Evolutionary conservation across 35 echinoderm and acorn worm species (phyloP).

Genomic region (Lytechinus variegatus): DNA sequence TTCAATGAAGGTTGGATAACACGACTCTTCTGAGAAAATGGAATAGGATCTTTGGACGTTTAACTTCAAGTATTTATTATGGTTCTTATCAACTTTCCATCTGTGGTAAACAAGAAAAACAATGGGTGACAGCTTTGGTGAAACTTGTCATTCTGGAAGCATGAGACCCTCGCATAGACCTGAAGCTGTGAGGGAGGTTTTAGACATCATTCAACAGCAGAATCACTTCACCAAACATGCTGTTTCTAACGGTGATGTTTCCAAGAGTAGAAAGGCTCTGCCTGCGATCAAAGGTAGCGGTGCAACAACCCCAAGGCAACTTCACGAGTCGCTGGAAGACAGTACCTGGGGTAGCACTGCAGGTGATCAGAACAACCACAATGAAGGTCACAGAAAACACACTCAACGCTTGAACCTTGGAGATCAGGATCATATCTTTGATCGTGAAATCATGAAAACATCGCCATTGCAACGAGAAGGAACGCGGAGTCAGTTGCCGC

Average conservation of each 20-base stretch:
- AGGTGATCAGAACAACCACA: too few species aligned
- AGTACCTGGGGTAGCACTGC: too few species aligned
- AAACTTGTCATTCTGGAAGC: neutral
- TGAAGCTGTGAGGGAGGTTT: neutral
- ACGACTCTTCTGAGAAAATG: neutral
- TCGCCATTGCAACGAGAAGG: neutral
- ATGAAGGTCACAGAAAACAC: neutral
- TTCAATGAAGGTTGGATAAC: too few species aligned
- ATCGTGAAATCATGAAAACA: neutral
- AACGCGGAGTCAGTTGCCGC: neutral
- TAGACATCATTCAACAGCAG: neutral
- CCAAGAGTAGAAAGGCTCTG: neutral
- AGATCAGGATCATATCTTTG: neutral
- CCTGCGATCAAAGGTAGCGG: constrained; percentile 7
- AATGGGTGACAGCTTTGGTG: neutral
- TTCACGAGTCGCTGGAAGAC: neutral
- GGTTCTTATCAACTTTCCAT: neutral
- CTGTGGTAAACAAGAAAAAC: neutral
- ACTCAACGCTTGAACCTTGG: neutral
- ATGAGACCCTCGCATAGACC: neutral
- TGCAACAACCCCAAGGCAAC: neutral
- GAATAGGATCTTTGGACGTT: neutral
- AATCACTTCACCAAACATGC: neutral
- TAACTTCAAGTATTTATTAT: neutral
- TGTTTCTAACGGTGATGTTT: neutral